phyloP scores from a whole-genome alignment of 2,113 vertebrate species.

The Xyliphius kryptos region DNA sequence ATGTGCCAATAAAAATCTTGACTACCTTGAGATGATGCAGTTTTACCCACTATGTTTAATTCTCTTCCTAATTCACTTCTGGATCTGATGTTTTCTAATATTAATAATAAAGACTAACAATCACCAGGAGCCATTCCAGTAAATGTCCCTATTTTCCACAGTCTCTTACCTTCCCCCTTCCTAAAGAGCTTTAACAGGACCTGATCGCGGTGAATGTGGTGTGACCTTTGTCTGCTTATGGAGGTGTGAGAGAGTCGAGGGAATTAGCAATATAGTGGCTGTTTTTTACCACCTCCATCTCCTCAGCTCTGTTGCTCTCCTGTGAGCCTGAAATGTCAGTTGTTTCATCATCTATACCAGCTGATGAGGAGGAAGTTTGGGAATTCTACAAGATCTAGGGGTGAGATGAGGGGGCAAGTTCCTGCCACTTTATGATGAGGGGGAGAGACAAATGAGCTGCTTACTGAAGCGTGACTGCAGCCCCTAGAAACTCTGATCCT shows the following conservation, averaged over 20 bases:
- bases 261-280: background rate
- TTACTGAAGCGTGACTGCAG: slow-evolving; percentile 36
- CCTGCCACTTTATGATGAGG: slow-evolving; percentile 20
- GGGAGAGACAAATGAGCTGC: slow-evolving; percentile 43
- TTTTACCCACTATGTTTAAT: background rate
- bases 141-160: too few relatives aligned
- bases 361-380: slow-evolving; percentile 7
- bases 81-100: background rate
- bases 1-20: background rate
- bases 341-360: slow-evolving; percentile 18
- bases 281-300: slow-evolving; percentile 1
- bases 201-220: slow-evolving; percentile 19
- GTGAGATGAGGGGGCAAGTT: slow-evolving; percentile 3
- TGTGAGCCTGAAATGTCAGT: slow-evolving; percentile 10
- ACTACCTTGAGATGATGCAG: background rate
- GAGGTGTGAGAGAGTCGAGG: slow-evolving; percentile 5
- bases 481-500: slow-evolving; percentile 40
- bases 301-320: background rate
- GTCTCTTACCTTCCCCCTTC: slow-evolving; percentile 2
- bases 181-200: background rate
- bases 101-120: background rate
- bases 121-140: background rate
- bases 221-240: slow-evolving; percentile 2
- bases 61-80: too few relatives aligned
- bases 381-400: background rate